phyloP scores from a whole-genome alignment of 23 tunicate species.

The Oikopleura vanhoeffeni region DNA sequence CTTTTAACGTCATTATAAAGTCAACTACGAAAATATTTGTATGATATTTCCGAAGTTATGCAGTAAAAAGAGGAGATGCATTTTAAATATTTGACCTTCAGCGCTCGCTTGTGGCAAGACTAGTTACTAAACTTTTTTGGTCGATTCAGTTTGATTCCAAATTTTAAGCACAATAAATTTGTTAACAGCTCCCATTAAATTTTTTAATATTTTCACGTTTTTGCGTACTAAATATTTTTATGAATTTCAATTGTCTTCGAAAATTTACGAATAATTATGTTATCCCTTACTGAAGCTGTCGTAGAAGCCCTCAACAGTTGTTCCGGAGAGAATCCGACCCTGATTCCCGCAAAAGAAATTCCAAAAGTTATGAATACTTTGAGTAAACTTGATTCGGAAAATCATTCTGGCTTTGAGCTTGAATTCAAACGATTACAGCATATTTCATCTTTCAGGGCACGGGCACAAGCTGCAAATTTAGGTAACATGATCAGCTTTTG shows the following conservation, averaged over 20 bases:
- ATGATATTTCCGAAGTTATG: too few relatives aligned
- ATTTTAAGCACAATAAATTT: too few relatives aligned
- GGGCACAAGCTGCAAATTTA: background rate
- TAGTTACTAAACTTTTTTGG: too few relatives aligned
- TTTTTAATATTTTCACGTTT: too few relatives aligned
- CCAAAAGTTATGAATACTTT: background rate
- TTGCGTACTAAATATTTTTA: too few relatives aligned
- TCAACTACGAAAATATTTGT: too few relatives aligned
- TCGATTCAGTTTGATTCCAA: too few relatives aligned
- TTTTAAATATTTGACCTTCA: too few relatives aligned
- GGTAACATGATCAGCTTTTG: background rate
- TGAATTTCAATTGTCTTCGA: slow-evolving; percentile 49
- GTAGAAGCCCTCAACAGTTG: background rate
- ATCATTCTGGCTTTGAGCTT: background rate
- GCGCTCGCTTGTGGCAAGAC: too few relatives aligned
- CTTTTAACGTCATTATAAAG: too few relatives aligned
- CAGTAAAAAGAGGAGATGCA: too few relatives aligned
- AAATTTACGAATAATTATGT: slow-evolving; percentile 45
- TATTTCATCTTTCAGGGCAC: background rate
- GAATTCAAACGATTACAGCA: background rate
- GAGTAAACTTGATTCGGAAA: background rate
- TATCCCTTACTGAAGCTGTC: slow-evolving; percentile 20
- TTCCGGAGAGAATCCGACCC: background rate
- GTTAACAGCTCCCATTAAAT: too few relatives aligned
- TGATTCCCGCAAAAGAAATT: background rate